Conservation (phyloP, 2,797 vertebrate species). For the Anguilla marmorata region DNA sequence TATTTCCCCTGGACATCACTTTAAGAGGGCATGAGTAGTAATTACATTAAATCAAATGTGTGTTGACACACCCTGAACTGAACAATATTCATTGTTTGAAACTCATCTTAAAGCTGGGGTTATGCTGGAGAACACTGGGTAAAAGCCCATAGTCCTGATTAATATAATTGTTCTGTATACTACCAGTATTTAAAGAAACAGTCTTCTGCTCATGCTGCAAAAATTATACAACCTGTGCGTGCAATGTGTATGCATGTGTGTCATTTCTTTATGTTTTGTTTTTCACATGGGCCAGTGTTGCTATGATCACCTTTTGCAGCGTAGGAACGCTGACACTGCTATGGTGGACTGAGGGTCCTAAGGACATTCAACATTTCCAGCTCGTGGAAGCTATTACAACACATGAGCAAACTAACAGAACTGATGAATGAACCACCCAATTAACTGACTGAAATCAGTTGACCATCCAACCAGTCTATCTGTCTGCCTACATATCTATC, state of each 20-base stretch:
- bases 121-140: background rate
- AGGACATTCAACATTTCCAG: background rate
- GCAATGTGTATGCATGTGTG: slow-evolving; percentile 23
- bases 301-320: background rate
- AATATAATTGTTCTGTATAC: background rate
- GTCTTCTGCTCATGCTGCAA: background rate
- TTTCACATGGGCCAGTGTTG: background rate
- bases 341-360: background rate
- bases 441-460: background rate
- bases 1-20: background rate
- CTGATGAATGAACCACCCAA: background rate
- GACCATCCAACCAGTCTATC: background rate
- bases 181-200: background rate
- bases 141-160: background rate
- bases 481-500: background rate
- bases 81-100: background rate
- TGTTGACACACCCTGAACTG: background rate
- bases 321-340: slow-evolving; percentile 1
- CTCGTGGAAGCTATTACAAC: background rate
- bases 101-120: background rate
- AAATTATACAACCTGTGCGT: background rate
- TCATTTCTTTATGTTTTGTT: background rate
- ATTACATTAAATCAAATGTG: background rate
- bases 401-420: background rate
- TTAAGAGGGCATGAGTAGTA: background rate